Conservation (phyloP, 1,140 invertebrate species). For the Xylocopa sonorina region DNA sequence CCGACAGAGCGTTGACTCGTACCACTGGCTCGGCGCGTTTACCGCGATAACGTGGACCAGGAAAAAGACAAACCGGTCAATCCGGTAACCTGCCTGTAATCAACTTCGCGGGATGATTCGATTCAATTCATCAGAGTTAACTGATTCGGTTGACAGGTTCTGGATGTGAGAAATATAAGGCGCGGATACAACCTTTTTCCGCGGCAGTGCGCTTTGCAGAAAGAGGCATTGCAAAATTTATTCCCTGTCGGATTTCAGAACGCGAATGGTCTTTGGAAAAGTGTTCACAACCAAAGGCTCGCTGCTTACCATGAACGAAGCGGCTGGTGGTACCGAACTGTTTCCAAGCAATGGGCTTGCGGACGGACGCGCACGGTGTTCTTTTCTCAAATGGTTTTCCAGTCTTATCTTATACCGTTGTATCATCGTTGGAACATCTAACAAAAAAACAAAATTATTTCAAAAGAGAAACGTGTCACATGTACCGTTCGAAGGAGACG, state of each 20-base stretch:
- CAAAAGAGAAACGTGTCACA: neutral
- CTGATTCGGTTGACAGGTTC: neutral
- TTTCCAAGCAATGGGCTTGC: too few relatives aligned
- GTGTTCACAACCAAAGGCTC: neutral
- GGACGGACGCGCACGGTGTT: too few relatives aligned
- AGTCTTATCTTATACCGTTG: too few relatives aligned
- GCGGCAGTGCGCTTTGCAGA: neutral
- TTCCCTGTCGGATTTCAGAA: neutral
- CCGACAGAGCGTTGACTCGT: slow-evolving; percentile 23
- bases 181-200: neutral
- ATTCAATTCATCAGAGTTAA: too few relatives aligned
- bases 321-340: too few relatives aligned
- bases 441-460: neutral
- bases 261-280: slow-evolving; percentile 4
- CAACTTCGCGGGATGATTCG: too few relatives aligned
- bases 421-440: neutral
- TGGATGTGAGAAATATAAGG: neutral
- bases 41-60: slow-evolving; percentile 15
- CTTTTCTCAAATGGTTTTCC: too few relatives aligned
- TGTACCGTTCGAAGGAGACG: neutral
- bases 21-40: slow-evolving; percentile 6
- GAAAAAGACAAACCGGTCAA: too few relatives aligned
- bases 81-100: too few relatives aligned
- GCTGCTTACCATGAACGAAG: too few relatives aligned
- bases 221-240: slow-evolving; percentile 23